These are phyloP conservation scores for Euura saliciscinereae DNA, from an alignment of 1,140 invertebrate species.

Conservation along the genomic window DNA sequence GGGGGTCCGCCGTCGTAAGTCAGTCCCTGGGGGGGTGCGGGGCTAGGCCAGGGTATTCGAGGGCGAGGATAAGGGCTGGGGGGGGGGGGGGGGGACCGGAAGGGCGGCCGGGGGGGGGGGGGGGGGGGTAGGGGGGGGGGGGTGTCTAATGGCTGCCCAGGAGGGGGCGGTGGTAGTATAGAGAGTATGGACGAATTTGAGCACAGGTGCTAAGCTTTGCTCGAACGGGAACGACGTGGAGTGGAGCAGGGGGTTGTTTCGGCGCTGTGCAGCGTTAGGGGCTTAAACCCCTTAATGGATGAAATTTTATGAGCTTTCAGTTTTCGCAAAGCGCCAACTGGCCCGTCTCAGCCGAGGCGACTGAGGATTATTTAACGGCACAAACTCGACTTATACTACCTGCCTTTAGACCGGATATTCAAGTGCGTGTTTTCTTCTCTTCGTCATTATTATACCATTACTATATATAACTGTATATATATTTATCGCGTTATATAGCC, in stretches of 20 bases:
- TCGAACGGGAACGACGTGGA: background rate
- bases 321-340: background rate
- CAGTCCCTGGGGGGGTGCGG: slow-evolving; percentile 33
- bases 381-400: too few species aligned
- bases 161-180: slow-evolving; percentile 12
- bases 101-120: too few species aligned
- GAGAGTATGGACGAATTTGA: slow-evolving; percentile 15
- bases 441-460: too few species aligned
- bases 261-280: slow-evolving; percentile 33
- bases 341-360: too few species aligned
- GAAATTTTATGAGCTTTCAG: slow-evolving; percentile 37
- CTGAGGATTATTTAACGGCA: too few species aligned
- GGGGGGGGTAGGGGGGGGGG: slow-evolving; percentile 13
- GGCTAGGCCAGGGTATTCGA: slow-evolving; percentile 3
- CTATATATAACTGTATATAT: too few species aligned
- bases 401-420: too few species aligned
- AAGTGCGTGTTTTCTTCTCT: too few species aligned
- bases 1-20: slow-evolving; percentile 34
- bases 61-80: slow-evolving; percentile 31
- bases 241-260: slow-evolving; percentile 15
- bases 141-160: too few species aligned
- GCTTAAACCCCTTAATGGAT: slow-evolving; percentile 34
- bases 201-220: slow-evolving; percentile 25
- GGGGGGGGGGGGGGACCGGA: background rate
- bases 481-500: too few species aligned